Evolutionary conservation across 1,140 invertebrate species (phyloP), one percentile per base, ranked within the genome.

Genomic region (Brachionus rotundiformis): DNA sequence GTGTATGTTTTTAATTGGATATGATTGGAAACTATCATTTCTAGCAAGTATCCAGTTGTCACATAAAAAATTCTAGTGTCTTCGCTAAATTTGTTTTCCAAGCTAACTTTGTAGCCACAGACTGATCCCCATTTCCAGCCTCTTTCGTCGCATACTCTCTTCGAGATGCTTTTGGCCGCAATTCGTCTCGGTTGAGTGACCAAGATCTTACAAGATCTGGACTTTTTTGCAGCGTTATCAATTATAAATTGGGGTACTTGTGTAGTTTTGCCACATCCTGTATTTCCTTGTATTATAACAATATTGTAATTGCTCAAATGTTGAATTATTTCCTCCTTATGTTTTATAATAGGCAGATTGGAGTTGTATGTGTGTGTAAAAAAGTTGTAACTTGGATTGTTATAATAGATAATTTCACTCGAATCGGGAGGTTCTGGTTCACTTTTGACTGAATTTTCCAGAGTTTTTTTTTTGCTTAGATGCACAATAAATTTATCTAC

Each of bases 241-340:
- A 86, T 83, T 76, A 88, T 89, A 84, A 85, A 88, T 83, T 87
- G 87, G 23, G 87, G 87, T 25, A 88, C 84, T 83, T 88, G 85
- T 25, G 88, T 87, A 75, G 88, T 87, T 84, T 88, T 86, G 6
- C 88, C 85, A 73, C 85, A 85, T 10, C 87, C 87, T 19, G 87
- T 88, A 0, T 95, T 94, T 6, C 94, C 81, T 47, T 79, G 76
- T 31, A 79, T 63, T 59, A 79, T 79, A 7, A 79, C 13, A 1
- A 79, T 63, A 31, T 79, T 79, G 36, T 61, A 33, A 3, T 39
- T 25, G 7, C 23, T 16, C 10, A 79, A 39, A 13, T 23, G 39
- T 39, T 25, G 11, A 2, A 79, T 11, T n/a, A 79, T 54, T 41
- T 79, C 47, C n/a, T 79, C 47, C 27, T 27, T 23, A 10, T 39